A percentile compares a stretch with the other conserved stretches of the same genome.
Evolutionary conservation across 1,140 invertebrate genomes (phyloP).

Genomic region (Dendrolimus kikuchii): DNA sequence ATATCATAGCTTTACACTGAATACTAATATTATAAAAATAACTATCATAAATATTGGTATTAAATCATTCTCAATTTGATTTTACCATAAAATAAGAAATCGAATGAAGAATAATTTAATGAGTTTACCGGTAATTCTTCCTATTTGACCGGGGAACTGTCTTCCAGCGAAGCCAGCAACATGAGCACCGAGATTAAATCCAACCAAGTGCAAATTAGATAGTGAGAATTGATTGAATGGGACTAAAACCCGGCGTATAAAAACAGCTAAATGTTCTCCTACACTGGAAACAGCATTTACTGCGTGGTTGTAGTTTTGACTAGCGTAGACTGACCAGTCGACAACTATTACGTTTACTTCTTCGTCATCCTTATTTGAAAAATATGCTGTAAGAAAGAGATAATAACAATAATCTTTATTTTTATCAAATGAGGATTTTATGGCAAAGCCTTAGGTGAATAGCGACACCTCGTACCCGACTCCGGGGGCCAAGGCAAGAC

Average conservation of each 20-base stretch:
- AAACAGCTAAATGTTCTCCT: slow-evolving; percentile 18
- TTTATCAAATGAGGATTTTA: background rate
- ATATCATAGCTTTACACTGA: too few relatives aligned
- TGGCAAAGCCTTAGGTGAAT: too few relatives aligned
- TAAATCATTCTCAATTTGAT: too few relatives aligned
- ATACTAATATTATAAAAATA: too few relatives aligned
- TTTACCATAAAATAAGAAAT: too few relatives aligned
- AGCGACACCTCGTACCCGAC: too few relatives aligned
- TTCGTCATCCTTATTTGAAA: slow-evolving; percentile 8
- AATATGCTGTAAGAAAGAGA: slow-evolving; percentile 24
- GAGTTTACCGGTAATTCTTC: slow-evolving; percentile 67
- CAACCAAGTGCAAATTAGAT: slow-evolving; percentile 79
- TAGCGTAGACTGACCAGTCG: slow-evolving; percentile 36
- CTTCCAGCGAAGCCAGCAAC: slow-evolving; percentile 87
- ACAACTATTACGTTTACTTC: slow-evolving; percentile 37
- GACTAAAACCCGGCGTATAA: slow-evolving; percentile 11
- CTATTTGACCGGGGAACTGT: slow-evolving; percentile 64
- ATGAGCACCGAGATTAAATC: slow-evolving; percentile 87
- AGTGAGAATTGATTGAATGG: slow-evolving; percentile 3
- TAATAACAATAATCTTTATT: slow-evolving; percentile 6
- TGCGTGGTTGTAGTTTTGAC: slow-evolving; percentile 23
- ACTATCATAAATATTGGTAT: too few relatives aligned
- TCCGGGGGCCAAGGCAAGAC: too few relatives aligned
- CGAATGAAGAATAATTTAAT: too few relatives aligned
- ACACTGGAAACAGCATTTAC: slow-evolving; percentile 27